phyloP scores from a whole-genome alignment of 2,888 invertebrate species.

The Sarcophaga variegata region DNA sequence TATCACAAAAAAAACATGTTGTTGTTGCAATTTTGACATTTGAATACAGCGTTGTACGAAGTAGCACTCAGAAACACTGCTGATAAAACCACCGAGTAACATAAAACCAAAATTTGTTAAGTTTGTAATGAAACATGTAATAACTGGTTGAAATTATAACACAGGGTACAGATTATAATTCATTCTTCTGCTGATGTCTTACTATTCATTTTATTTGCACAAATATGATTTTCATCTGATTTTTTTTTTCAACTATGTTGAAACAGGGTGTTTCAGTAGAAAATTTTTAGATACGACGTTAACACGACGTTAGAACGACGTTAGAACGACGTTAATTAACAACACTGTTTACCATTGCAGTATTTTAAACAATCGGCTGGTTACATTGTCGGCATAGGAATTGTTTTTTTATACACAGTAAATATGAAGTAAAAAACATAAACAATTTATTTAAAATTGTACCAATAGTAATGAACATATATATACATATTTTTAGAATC shows the following conservation, averaged over 20 bases:
- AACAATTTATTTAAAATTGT: neutral
- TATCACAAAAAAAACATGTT: constrained; percentile 28
- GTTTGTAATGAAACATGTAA: too few relatives aligned
- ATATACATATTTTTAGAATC: constrained; percentile 84
- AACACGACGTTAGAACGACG: too few relatives aligned
- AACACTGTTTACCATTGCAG: constrained; percentile 4
- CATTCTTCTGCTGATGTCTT: too few relatives aligned
- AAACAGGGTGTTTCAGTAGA: neutral
- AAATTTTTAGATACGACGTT: neutral
- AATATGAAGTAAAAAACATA: neutral
- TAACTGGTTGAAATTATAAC: too few relatives aligned
- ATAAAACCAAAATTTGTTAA: neutral
- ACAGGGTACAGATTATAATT: too few relatives aligned
- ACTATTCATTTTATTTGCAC: too few relatives aligned
- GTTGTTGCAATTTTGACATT: constrained; percentile 42
- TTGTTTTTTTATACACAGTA: neutral
- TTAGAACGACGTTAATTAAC: too few relatives aligned
- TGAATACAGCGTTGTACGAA: constrained; percentile 2
- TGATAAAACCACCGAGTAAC: neutral
- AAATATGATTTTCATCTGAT: too few relatives aligned
- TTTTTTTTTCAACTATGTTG: too few relatives aligned
- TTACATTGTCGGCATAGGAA: neutral
- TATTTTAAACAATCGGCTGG: constrained; percentile 14
- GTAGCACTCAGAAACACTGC: neutral
- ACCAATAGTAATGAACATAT: constrained; percentile 15